Conservation (phyloP, 2,113 vertebrate genomes). For the Epinephelus cyanopodus region DNA sequence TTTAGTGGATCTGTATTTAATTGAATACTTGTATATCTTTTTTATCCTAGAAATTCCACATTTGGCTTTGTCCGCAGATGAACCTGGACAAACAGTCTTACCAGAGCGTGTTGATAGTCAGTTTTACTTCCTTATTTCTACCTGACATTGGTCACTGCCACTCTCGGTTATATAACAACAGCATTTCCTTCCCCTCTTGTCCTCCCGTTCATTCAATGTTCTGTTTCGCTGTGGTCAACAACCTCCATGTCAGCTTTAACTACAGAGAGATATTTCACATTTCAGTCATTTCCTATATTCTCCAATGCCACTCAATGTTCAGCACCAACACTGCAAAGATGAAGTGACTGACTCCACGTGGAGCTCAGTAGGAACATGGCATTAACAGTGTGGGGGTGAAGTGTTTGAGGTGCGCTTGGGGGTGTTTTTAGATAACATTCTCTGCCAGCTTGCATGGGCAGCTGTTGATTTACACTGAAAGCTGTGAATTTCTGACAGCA, state of each 20-base stretch:
- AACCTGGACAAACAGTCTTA: slow-evolving; percentile 15
- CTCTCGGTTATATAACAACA: slow-evolving; percentile 34
- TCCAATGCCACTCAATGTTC: neutral
- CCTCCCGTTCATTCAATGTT: slow-evolving; percentile 5
- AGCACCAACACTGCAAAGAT: neutral
- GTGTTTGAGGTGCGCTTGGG: neutral
- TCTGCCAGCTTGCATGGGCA: slow-evolving; percentile 2
- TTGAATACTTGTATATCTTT: neutral
- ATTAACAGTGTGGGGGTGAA: slow-evolving; percentile 7
- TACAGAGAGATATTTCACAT: neutral
- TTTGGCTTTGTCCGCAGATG: neutral
- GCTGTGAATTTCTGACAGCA: slow-evolving; percentile 16
- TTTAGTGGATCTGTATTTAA: neutral
- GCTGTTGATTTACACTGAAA: slow-evolving; percentile 31
- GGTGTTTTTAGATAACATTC: neutral
- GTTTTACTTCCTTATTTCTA: slow-evolving; percentile 67
- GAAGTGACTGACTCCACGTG: neutral
- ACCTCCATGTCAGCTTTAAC: neutral
- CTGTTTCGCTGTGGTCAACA: neutral
- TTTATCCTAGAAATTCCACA: neutral
- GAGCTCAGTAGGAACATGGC: neutral
- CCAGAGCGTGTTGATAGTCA: slow-evolving; percentile 3
- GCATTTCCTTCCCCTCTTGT: slow-evolving; percentile 42
- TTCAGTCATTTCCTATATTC: slow-evolving; percentile 1
- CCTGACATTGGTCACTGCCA: slow-evolving; percentile 1